Evolutionary conservation across 2,888 invertebrate genomes (phyloP), one percentile per base, ranked within the genome.

Genomic region (Zaprionus obscuricornis): DNA sequence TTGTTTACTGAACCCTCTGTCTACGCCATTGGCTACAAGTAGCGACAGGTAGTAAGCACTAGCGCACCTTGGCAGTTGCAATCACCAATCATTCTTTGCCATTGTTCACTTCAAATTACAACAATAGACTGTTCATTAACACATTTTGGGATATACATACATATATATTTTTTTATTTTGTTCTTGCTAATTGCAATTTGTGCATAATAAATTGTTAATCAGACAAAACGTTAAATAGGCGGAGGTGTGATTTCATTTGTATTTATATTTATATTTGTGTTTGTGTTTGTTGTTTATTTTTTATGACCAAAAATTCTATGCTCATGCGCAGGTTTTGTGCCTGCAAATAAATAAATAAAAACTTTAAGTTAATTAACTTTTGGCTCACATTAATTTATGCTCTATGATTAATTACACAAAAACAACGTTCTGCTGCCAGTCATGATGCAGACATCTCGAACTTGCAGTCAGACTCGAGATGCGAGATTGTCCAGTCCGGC

Each of bases 331-430:
- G 27, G 10, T 42, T 27, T 16, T 14, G 13, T 27, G 37, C 8
- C 22, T 36, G 59, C 66, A 62, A 58, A 50, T 49, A 77, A 87
- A 88, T 88, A 88, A 87, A 88, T 81, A 87, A 88, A 87, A 88
- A 87, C 87, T 81, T 79, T 77, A 63, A 79, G 81, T 84, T 88
- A 88, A 88, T 88, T 88, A 88, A 85, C 87, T 85, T 66, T 85
- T 85, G 81, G 88, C 87, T 82, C n/a, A 82, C 86, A 88, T 87
- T 86, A 85, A 88, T 88, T 86, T 85, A 85, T 85, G 86, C 87
- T 75, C 72, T 79, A 88, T 85, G 77, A 85, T 83, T 85, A 86
- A 86, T 86, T 84, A 67, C 76, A 68, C 47, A 56, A 46, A 64
- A 60, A 56, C 31, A 26, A 47, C 64, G 50, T 57, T 58, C 39